Evolutionary conservation across 2,888 invertebrate genomes (phyloP).

Genomic region (Pristionchus mayeri): DNA sequence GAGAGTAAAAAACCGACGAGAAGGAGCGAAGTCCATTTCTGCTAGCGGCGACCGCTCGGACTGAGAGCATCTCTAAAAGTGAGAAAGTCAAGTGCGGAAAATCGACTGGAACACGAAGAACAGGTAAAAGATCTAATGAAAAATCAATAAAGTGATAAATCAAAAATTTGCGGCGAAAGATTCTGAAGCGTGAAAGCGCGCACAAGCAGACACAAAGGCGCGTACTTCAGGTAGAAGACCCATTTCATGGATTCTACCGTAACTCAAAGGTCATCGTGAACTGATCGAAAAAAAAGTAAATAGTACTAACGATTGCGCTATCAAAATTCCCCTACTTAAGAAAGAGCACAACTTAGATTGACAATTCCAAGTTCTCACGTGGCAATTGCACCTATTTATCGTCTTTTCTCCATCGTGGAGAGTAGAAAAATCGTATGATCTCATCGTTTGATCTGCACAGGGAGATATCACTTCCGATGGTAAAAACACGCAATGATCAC

Average conservation of each 20-base stretch:
- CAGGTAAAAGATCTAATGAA: background rate
- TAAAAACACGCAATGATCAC: background rate
- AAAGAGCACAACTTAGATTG: too few species aligned
- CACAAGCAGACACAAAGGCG: background rate
- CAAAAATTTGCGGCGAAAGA: background rate
- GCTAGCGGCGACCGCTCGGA: constrained; percentile 29
- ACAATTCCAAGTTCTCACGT: background rate
- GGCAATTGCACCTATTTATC: constrained; percentile 14
- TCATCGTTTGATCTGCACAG: constrained; percentile 10
- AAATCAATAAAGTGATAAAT: constrained; percentile 26
- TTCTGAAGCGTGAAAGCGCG: constrained; percentile 2
- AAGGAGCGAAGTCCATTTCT: constrained; percentile 35
- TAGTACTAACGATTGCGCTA: background rate
- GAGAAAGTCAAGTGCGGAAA: background rate
- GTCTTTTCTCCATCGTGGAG: background rate
- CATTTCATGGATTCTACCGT: background rate
- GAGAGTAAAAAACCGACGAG: background rate
- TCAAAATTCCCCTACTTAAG: background rate
- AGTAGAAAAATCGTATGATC: constrained; percentile 6
- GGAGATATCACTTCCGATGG: background rate
- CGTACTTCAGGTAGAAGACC: background rate
- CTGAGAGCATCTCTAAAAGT: constrained; percentile 38
- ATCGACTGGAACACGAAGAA: background rate
- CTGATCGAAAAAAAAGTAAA: background rate
- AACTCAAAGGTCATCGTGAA: background rate